Evolutionary conservation across 1,140 invertebrate species (phyloP).

Genomic region (Coelopa frigida): DNA sequence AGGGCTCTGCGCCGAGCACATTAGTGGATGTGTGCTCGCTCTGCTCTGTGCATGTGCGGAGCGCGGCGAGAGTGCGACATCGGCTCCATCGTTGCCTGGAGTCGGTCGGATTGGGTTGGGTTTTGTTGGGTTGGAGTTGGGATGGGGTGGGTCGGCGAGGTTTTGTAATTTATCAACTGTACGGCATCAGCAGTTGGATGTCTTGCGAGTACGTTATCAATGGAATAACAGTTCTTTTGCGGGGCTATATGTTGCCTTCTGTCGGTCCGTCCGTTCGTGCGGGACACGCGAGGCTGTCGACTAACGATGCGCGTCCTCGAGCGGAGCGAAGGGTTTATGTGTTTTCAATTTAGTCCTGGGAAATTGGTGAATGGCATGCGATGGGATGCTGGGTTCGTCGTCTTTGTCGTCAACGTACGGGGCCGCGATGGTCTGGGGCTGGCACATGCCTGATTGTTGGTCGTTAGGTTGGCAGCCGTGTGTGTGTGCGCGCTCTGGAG

Average conservation of each 20-base stretch:
- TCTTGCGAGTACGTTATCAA: not conserved
- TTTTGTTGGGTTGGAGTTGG: too few species aligned
- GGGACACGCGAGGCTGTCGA: not conserved
- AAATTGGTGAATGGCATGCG: not conserved
- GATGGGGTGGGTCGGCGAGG: too few species aligned
- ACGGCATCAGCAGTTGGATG: not conserved
- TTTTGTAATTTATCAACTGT: not conserved
- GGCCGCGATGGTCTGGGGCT: not conserved
- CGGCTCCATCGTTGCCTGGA: too few species aligned
- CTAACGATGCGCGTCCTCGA: not conserved
- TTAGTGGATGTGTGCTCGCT: too few species aligned
- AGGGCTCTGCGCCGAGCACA: too few species aligned
- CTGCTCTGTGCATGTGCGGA: too few species aligned
- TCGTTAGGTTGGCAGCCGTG: constrained; percentile 5
- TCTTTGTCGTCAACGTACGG: not conserved
- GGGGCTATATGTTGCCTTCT: not conserved
- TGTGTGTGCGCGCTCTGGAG: not conserved
- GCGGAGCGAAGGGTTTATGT: not conserved
- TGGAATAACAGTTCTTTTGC: not conserved
- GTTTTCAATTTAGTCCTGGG: not conserved
- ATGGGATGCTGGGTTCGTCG: not conserved
- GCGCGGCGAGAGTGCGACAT: too few species aligned
- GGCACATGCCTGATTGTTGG: too few species aligned
- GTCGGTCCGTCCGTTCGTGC: not conserved
- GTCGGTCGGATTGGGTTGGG: too few species aligned